These are phyloP conservation scores for Anoplius nigerrimus DNA, from an alignment of 2,888 invertebrate genomes.

Conservation along the genomic window DNA sequence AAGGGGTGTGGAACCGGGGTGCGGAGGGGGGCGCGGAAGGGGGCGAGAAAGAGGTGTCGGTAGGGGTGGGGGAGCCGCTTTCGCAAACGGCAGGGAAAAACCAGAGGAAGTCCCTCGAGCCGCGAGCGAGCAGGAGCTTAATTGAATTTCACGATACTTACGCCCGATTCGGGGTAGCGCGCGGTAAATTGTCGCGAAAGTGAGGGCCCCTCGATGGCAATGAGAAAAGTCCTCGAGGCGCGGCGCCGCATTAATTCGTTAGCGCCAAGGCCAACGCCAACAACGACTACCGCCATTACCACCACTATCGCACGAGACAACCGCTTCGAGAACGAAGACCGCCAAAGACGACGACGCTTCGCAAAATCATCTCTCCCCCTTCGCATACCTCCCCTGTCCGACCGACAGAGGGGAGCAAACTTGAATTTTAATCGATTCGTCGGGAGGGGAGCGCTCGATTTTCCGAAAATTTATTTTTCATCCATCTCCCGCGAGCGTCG, in stretches of 20 bases:
- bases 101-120: slow-evolving; percentile 36
- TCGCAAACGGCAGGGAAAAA: slow-evolving; percentile 1
- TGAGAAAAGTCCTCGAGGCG: slow-evolving; percentile 47
- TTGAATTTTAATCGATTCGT: no score
- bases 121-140: slow-evolving; percentile 44
- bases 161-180: slow-evolving; percentile 46
- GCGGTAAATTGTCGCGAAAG: slow-evolving; percentile 55
- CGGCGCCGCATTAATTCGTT: slow-evolving; percentile 50
- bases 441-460: no score
- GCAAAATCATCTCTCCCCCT: background rate
- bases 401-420: background rate
- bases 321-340: background rate
- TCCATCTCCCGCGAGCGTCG: no score
- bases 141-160: slow-evolving; percentile 57
- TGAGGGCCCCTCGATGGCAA: slow-evolving; percentile 45
- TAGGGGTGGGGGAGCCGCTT: background rate
- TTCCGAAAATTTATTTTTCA: no score
- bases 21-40: background rate
- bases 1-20: background rate
- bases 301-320: background rate
- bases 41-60: background rate
- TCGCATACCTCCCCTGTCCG: background rate
- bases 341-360: background rate
- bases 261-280: slow-evolving; percentile 15
- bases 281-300: background rate